Percentiles rank a stretch among this genome's conserved stretches.
Conservation (phyloP, 2,797 vertebrate species). For the Acanthis flammea region DNA sequence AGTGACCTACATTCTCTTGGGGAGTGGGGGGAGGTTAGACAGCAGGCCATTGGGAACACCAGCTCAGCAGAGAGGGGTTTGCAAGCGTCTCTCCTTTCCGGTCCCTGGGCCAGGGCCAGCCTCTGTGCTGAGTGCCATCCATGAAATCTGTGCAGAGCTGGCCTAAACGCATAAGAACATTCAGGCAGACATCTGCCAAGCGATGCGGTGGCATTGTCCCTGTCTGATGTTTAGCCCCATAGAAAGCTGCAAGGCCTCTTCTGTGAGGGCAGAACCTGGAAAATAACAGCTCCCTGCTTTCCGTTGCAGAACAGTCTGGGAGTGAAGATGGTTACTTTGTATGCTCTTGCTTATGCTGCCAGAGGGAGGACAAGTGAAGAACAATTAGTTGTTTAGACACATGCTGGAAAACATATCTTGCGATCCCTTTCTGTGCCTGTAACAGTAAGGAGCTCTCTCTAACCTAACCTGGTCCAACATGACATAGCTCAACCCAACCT, state of each 20-base stretch:
- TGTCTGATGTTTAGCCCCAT: background rate
- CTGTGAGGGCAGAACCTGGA: background rate
- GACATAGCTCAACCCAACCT: background rate
- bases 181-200: background rate
- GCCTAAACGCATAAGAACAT: background rate
- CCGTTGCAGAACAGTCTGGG: background rate
- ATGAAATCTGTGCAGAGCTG: background rate
- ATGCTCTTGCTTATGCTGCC: background rate
- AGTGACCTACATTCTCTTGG: constrained; percentile 21
- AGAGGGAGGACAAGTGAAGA: background rate
- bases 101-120: background rate
- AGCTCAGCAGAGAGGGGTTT: background rate
- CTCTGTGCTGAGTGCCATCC: background rate
- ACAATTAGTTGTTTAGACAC: background rate
- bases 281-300: background rate
- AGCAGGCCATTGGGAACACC: background rate
- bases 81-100: background rate
- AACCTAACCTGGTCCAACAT: background rate
- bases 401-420: background rate
- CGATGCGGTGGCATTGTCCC: background rate
- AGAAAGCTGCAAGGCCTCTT: background rate
- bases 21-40: background rate
- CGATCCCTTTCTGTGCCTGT: background rate
- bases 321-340: background rate
- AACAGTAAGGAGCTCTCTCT: background rate